phyloP scores from a whole-genome alignment of 92 coral and sea anemone species.

The Umimayanthus chanpuru region DNA sequence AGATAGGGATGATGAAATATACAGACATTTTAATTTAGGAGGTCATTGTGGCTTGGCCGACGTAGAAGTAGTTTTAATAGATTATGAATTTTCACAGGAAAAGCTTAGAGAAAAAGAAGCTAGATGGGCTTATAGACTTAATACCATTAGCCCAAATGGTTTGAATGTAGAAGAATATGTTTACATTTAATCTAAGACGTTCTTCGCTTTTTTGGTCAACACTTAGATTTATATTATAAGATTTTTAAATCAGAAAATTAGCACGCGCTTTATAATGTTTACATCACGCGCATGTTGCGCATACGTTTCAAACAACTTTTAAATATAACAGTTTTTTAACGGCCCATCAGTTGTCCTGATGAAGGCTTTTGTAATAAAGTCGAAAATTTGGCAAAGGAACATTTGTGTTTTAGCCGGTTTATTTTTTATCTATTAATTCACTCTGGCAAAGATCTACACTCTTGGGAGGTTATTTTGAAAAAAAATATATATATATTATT shows the following conservation, averaged over 20 bases:
- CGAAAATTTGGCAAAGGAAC: conserved; percentile 14
- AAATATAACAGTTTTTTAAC: background rate
- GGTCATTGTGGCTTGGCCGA: conserved; percentile 24
- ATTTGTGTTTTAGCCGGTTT: too few relatives aligned
- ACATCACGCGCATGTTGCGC: conserved; percentile 26
- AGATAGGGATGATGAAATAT: conserved; percentile 3
- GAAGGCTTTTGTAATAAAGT: conserved; percentile 24
- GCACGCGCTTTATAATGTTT: conserved; percentile 26
- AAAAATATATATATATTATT: too few relatives aligned
- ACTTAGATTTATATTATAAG: conserved; percentile 7
- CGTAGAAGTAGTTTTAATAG: conserved; percentile 18
- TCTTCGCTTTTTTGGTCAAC: background rate
- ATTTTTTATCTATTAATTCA: too few relatives aligned
- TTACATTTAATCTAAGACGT: conserved; percentile 4
- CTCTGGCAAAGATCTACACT: too few relatives aligned
- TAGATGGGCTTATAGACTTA: conserved; percentile 25
- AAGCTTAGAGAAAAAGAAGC: conserved; percentile 18
- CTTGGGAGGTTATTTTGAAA: too few relatives aligned
- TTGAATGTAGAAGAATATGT: conserved; percentile 24
- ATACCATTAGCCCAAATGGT: conserved; percentile 13
- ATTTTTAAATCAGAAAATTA: conserved; percentile 11
- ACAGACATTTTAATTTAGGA: conserved; percentile 18
- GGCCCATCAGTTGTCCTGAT: conserved; percentile 16
- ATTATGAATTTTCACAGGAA: background rate
- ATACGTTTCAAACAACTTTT: conserved; percentile 24